Evolutionary conservation across 1,140 invertebrate species (phyloP).

Genomic region (Drosophila nebulosa): DNA sequence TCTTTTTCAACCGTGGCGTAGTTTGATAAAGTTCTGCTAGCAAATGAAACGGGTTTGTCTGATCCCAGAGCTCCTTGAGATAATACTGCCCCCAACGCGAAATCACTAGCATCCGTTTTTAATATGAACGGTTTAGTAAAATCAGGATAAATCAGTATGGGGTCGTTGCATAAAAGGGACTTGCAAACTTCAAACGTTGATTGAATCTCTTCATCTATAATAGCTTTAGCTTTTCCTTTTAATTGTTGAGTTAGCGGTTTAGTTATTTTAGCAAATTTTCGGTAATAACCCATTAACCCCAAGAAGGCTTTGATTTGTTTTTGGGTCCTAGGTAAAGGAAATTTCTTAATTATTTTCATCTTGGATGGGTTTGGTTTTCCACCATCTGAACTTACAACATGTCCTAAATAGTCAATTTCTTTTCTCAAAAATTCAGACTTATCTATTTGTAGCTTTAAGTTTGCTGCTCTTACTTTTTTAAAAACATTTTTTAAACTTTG

Average conservation of each 20-base stretch:
- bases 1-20: too few relatives aligned
- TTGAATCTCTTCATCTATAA: background rate
- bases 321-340: background rate
- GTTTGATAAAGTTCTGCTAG: too few relatives aligned
- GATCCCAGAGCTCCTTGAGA: constrained; percentile 31
- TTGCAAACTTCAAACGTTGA: constrained; percentile 6
- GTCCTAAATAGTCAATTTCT: too few relatives aligned
- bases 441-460: too few relatives aligned
- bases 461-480: too few relatives aligned
- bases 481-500: too few relatives aligned
- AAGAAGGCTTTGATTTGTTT: background rate
- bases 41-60: constrained; percentile 72
- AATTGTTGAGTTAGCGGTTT: constrained; percentile 17
- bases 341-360: background rate
- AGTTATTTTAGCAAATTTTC: constrained; percentile 2
- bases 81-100: constrained; percentile 63
- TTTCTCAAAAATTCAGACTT: too few relatives aligned
- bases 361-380: too few relatives aligned
- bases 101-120: constrained; percentile 51
- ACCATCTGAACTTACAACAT: too few relatives aligned
- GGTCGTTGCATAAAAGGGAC: constrained; percentile 1
- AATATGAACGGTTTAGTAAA: constrained; percentile 46
- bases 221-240: constrained; percentile 3
- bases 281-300: background rate
- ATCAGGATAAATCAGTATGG: constrained; percentile 43